phyloP scores from a whole-genome alignment of 2,113 vertebrate species.

The Buteo buteo region DNA sequence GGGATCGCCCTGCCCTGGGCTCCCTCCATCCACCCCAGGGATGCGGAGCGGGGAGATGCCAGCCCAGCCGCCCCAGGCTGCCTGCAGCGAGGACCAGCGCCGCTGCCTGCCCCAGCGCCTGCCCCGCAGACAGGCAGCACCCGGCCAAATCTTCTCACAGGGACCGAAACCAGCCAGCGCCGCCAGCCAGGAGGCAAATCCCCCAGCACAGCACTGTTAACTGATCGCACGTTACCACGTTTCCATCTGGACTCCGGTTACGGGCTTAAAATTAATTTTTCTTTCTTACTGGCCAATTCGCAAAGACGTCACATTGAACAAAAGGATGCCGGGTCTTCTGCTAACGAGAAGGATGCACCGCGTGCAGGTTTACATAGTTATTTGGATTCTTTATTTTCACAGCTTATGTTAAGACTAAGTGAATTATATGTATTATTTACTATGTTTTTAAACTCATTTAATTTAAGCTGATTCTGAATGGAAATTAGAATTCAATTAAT shows the following conservation, averaged over 20 bases:
- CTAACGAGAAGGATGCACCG: not conserved
- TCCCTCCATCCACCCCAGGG: not conserved
- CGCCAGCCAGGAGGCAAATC: not conserved
- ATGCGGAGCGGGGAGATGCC: not conserved
- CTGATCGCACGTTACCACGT: accelerated
- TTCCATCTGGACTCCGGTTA: no score
- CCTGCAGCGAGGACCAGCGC: not conserved
- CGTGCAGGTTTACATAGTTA: not conserved
- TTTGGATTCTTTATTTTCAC: not conserved
- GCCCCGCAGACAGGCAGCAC: not conserved
- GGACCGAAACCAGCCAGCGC: not conserved
- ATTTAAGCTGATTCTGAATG: constrained; percentile 15
- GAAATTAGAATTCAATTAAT: constrained; percentile 47
- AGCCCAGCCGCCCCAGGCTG: not conserved
- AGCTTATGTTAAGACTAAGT: not conserved
- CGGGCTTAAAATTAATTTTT: not conserved
- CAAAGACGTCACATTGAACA: accelerated
- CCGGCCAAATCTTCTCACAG: not conserved
- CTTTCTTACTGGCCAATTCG: no score
- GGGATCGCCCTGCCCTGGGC: not conserved
- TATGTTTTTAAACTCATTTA: not conserved
- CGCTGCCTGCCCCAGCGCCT: not conserved
- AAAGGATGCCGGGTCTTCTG: accelerated
- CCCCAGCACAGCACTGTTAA: not conserved
- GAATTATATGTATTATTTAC: constrained; percentile 38